Base-by-base conservation (phyloP, 2,888 invertebrate species). In the Crossocerus cetratus region DNA sequence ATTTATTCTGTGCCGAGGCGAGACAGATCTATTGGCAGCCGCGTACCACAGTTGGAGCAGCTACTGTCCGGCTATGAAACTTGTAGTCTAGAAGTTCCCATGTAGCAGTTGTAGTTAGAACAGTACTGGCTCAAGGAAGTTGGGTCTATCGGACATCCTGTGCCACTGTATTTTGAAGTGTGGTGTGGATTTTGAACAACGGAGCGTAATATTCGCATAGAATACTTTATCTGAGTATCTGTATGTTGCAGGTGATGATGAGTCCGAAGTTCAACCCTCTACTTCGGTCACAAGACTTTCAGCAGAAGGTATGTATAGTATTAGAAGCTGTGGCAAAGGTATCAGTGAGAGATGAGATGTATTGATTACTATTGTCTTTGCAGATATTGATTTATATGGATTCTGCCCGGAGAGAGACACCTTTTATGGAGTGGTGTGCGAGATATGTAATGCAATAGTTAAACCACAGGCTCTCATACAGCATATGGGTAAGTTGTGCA, bases 401-500 rank as follows among this genome's bases (percentile, higher is more conserved):
- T 92, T 95, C 84, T 95, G 95, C 85, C 96, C 96, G 22, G 95
- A 95, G 85, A 93, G 94, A 90, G 95, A 96, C 90, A 92, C 93
- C 75, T 93, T 96, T 83, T 94, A 94, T 88, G 93, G 95, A 74
- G 95, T 95, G 72, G 93, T 96, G 82, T 96, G 96, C 90, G 94
- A 95, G 90, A 92, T 94, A 89, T 96, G 96, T 90, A 94, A 94
- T 79, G 93, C 94, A 80, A 93, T 94, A 87, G 93, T 96, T 83
- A 96, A 96, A 91, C 95, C 95, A 83, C 94, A 95, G 89, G 96
- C 95, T 61, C 93, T 95, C 64, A 93, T 93, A 85, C 93, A 94
- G 87, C 96, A 96, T 90, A 93, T 96, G 90, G 92, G 90, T 90
- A 86, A 65, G 84, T 83, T 2, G n/a, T 2, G 44, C 18, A 5